These are phyloP conservation scores for Cyprinodon brontotheroides DNA, from an alignment of 2,113 vertebrate genomes.

Conservation along the genomic window DNA sequence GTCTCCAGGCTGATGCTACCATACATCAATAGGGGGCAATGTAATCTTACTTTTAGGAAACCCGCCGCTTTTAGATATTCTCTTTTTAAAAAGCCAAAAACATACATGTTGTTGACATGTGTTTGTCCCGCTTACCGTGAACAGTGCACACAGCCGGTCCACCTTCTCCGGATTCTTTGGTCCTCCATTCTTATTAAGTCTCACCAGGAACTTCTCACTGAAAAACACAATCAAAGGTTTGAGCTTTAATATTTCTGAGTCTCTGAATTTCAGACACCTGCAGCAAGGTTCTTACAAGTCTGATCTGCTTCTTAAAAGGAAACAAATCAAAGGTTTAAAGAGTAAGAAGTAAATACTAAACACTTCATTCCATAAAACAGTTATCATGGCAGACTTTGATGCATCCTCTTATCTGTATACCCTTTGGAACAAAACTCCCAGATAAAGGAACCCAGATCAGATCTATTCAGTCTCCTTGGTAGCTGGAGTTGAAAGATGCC, in stretches of 20 bases:
- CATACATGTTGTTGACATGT: background rate
- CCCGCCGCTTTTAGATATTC: background rate
- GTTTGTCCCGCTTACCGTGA: slow-evolving; percentile 84
- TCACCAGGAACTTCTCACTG: slow-evolving; percentile 97
- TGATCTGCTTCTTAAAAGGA: background rate
- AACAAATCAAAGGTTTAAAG: rapidly evolving
- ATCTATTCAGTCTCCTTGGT: background rate
- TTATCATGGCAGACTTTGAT: background rate
- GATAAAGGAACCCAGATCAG: background rate
- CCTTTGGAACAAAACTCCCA: background rate
- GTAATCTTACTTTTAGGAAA: background rate
- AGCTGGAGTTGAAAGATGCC: slow-evolving; percentile 15
- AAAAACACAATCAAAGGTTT: slow-evolving; percentile 61
- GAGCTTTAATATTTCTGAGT: background rate
- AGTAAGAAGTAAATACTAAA: background rate
- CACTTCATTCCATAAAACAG: background rate
- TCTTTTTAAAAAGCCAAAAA: background rate
- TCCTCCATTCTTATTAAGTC: slow-evolving; percentile 96
- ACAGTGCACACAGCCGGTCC: slow-evolving; percentile 92
- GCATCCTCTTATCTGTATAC: background rate
- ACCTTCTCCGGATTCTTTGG: slow-evolving; percentile 95
- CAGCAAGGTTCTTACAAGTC: background rate
- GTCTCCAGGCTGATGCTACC: background rate
- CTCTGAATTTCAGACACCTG: background rate
- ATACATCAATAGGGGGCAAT: slow-evolving; percentile 37